phyloP scores from a whole-genome alignment of 2,888 invertebrate species.

The Nomada hirtipes region DNA sequence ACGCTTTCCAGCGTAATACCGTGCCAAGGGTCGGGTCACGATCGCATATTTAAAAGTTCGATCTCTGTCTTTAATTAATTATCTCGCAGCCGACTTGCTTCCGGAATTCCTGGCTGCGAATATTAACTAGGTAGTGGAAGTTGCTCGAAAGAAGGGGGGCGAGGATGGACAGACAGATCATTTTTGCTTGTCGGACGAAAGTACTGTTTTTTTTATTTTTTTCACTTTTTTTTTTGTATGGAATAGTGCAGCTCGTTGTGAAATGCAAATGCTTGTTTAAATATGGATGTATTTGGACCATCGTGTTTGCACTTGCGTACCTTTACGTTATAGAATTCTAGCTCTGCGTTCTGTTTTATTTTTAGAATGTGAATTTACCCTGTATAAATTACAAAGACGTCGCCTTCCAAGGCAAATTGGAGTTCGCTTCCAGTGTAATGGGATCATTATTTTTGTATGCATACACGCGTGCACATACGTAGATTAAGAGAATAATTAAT shows the following conservation, averaged over 20 bases:
- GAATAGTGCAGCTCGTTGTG: background rate
- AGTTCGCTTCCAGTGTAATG: background rate
- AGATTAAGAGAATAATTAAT: slow-evolving; percentile 18
- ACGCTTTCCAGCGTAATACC: slow-evolving; percentile 47
- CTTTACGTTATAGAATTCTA: background rate
- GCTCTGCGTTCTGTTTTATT: background rate
- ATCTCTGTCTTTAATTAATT: slow-evolving; percentile 57
- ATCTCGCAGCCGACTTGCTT: slow-evolving; percentile 15
- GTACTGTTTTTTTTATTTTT: background rate
- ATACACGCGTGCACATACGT: background rate
- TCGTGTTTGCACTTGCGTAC: background rate
- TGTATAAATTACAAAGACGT: slow-evolving; percentile 6
- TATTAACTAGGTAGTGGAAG: slow-evolving; percentile 4
- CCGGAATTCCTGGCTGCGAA: slow-evolving; percentile 11
- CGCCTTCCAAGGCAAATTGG: background rate
- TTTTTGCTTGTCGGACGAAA: background rate
- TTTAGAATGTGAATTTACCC: background rate
- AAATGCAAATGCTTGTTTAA: slow-evolving; percentile 6
- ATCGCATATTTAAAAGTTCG: slow-evolving; percentile 55
- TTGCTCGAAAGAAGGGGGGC: background rate
- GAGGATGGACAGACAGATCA: background rate
- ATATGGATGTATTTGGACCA: background rate
- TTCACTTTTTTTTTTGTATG: background rate
- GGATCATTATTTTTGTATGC: too few relatives aligned
- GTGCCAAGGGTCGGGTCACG: slow-evolving; percentile 2